phyloP scores from a whole-genome alignment of 2,888 invertebrate genomes.

The Nomada ruficornis region DNA sequence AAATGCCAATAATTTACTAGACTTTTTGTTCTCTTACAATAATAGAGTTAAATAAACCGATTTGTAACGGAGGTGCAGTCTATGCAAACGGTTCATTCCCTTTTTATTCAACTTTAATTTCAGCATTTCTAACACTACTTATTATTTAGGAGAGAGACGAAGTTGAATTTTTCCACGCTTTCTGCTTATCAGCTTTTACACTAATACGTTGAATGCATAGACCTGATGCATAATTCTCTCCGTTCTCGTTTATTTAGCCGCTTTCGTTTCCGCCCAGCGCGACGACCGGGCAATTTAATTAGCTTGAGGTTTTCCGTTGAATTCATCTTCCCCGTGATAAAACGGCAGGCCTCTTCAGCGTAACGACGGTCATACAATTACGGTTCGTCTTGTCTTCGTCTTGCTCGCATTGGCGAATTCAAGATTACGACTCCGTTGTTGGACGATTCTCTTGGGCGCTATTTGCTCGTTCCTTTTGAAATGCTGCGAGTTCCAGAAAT shows the following conservation, averaged over 20 bases:
- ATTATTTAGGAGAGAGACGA: no score
- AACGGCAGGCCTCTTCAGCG: neutral
- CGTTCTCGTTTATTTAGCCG: conserved; percentile 12
- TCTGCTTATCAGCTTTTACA: neutral
- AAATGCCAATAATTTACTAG: neutral
- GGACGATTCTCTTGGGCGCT: neutral
- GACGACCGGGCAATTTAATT: conserved; percentile 47
- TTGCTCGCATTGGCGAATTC: conserved; percentile 7
- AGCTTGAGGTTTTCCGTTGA: conserved; percentile 23
- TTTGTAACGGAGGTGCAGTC: neutral
- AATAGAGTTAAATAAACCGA: conserved; percentile 4
- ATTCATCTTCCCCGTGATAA: conserved; percentile 39
- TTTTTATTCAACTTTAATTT: neutral
- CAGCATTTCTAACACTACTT: neutral
- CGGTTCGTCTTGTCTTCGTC: neutral
- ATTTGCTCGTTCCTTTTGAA: neutral
- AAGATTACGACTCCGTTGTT: conserved; percentile 11
- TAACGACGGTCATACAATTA: conserved; percentile 38
- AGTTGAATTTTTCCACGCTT: no score
- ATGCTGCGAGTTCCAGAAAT: neutral
- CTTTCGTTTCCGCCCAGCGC: neutral
- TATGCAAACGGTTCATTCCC: neutral
- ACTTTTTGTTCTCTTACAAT: neutral
- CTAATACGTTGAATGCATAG: neutral
- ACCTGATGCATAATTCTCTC: neutral